phyloP scores from a whole-genome alignment of 2,113 vertebrate genomes.

The Aegotheles bennettii region DNA sequence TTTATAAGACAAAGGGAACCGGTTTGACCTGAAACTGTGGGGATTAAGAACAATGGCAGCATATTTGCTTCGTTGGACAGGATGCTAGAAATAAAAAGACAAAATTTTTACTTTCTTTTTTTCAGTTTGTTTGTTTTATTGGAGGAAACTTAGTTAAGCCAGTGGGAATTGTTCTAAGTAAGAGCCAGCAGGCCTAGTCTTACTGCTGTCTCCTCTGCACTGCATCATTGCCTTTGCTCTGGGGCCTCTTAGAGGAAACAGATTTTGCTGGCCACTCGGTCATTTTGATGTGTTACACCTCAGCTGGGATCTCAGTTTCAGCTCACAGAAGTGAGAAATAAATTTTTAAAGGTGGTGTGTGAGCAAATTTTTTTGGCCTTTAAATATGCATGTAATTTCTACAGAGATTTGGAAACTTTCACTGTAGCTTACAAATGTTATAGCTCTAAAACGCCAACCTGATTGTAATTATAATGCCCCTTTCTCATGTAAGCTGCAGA shows the following conservation, averaged over 20 bases:
- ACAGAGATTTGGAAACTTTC: neutral
- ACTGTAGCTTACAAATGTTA: neutral
- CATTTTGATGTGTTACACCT: neutral
- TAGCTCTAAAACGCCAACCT: neutral
- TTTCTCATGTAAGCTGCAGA: neutral
- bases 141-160: neutral
- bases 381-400: neutral
- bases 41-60: neutral
- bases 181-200: neutral
- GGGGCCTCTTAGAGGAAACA: neutral
- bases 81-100: neutral
- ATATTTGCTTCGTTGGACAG: neutral
- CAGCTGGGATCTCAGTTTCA: neutral
- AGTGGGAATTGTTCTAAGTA: neutral
- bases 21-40: neutral
- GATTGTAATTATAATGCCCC: neutral
- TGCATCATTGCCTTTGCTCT: neutral
- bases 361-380: neutral
- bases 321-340: neutral
- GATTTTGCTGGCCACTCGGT: neutral
- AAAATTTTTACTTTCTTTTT: neutral
- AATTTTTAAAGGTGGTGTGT: neutral
- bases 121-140: neutral
- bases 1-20: neutral
- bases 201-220: neutral